Percentiles rank a stretch among this genome's conserved stretches.
phyloP scores from a whole-genome alignment of 2,797 vertebrate genomes.

The Calcarius lapponicus region DNA sequence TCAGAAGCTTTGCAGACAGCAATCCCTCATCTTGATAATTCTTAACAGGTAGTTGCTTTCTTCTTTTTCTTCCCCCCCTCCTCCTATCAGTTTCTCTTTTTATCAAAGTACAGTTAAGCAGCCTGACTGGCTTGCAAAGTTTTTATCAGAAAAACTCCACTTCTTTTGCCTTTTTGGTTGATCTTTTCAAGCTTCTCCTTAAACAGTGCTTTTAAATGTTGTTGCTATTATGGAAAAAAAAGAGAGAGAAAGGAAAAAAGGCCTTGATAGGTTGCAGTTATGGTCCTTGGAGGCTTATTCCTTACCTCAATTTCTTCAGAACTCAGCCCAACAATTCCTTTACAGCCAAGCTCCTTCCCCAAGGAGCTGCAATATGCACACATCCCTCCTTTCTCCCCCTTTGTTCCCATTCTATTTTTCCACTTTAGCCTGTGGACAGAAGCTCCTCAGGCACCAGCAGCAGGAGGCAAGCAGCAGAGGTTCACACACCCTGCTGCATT shows the following conservation, averaged over 20 bases:
- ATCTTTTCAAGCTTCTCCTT: slow-evolving; percentile 31
- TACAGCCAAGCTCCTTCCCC: neutral
- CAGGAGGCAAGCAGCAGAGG: neutral
- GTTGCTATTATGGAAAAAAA: neutral
- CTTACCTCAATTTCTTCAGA: slow-evolving; percentile 22
- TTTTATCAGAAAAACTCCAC: neutral
- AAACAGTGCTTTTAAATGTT: slow-evolving; percentile 35
- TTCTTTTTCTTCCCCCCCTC: neutral
- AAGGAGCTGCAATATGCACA: neutral
- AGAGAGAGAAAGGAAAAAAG: neutral
- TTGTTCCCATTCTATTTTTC: neutral
- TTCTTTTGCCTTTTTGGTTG: slow-evolving; percentile 15
- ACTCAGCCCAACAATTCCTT: neutral
- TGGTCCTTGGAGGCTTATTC: slow-evolving; percentile 12
- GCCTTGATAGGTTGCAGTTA: neutral
- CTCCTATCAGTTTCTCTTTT: neutral
- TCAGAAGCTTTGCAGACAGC: slow-evolving; percentile 9
- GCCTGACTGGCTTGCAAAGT: neutral
- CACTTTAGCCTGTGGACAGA: neutral
- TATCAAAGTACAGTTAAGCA: slow-evolving; percentile 26
- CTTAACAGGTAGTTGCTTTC: slow-evolving; percentile 52
- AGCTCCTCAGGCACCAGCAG: neutral
- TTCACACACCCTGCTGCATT: neutral
- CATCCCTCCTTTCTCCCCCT: neutral
- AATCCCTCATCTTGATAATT: slow-evolving; percentile 16